phyloP scores from a whole-genome alignment of 2,888 invertebrate genomes.

The Autographa pulchrina region DNA sequence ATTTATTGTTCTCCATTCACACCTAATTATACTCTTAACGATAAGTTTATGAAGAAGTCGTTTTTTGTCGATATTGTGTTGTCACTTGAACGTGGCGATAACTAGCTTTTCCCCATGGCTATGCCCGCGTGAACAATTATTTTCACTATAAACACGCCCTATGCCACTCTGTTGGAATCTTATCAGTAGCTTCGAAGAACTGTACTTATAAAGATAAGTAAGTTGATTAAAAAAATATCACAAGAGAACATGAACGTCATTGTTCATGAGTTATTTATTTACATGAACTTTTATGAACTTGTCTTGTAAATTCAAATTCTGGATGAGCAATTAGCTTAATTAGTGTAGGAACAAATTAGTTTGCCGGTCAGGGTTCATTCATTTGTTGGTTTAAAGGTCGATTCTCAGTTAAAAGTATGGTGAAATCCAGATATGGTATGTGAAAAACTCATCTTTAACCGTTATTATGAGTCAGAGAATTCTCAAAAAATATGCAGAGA shows the following conservation, averaged over 20 bases:
- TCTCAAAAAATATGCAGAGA: conserved; percentile 4
- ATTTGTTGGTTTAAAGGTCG: background rate
- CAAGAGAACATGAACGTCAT: background rate
- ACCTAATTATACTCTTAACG: background rate
- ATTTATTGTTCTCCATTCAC: background rate
- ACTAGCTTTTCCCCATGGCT: background rate
- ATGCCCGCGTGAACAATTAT: no score
- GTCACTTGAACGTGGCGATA: background rate
- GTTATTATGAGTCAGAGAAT: conserved; percentile 21
- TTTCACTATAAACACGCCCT: background rate
- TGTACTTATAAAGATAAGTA: background rate
- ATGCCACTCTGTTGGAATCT: background rate
- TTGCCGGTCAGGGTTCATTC: conserved; percentile 35
- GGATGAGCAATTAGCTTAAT: conserved; percentile 45
- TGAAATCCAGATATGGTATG: conserved; percentile 4
- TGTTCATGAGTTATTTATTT: conserved; percentile 12
- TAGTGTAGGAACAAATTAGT: conserved; percentile 42
- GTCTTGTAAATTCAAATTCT: conserved; percentile 28
- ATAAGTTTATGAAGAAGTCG: background rate
- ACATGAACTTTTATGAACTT: conserved; percentile 20
- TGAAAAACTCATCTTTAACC: conserved; percentile 12
- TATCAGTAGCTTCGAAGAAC: background rate
- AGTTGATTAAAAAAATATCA: background rate
- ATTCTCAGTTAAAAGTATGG: background rate
- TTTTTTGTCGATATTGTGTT: background rate